Evolutionary conservation across 2,888 invertebrate genomes (phyloP), one percentile per base, ranked within the genome.

Genomic region (Apamea monoglypha): DNA sequence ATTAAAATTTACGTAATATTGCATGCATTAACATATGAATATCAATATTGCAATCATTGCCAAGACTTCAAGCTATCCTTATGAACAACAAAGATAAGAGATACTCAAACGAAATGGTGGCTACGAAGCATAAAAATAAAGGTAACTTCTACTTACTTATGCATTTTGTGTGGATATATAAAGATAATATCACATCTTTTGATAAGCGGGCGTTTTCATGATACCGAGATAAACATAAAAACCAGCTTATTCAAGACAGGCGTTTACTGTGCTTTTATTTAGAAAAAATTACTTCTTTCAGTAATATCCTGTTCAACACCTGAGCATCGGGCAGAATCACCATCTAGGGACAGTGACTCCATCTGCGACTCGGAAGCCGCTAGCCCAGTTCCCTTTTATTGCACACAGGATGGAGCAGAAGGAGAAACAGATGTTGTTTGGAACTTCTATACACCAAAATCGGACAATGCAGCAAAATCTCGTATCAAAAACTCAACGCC

Each of bases 361-460:
- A 88, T 96, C 61, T 95, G 92, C 87, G 96, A 95, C 83, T 97
- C 97, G 0, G 97, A 96, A 71, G 93, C 95, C 25, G 94, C 94
- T 1, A 97, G 97, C 83, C 97, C 97, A 8, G 96, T 97, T 0
- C 97, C 96, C 16, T 97, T 97, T 90, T 84, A 96, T 18, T 97
- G 96, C 84, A 97, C 97, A 2, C 97, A 97, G 92, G 97, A 97
- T 92, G 97, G 97, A 21, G 93, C 95, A 3, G 96, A 96, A 83
- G 97, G 97, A 5, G 95, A 96, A 91, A 96, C 95, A 29, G 97
- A 97, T 89, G 97, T 97, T 29, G 94, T 97, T 21, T 97, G 97
- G 97, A 97, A 97, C 87, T 97, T 95, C 82, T 97, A 97, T 88
- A 96, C 97, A 0, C 97, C 97, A n/a, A 96, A 96, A 88, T 93